Base-by-base conservation (phyloP, 2,888 invertebrate species). In the Melipona bicolor region DNA sequence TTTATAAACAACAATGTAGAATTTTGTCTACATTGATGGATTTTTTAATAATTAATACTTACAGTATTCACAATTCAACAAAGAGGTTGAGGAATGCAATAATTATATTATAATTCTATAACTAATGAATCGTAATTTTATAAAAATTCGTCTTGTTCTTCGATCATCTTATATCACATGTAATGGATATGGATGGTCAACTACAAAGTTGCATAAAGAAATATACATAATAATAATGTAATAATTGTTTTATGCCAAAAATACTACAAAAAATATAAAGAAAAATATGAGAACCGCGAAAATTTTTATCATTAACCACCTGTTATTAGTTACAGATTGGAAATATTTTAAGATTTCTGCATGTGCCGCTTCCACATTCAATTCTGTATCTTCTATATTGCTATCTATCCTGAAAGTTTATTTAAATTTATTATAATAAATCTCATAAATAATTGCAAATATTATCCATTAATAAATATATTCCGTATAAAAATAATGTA, bases 271-370 rank as follows among this genome's bases (percentile, higher is more conserved):
- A 95, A 99, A 98, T 95, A 99, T 97, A 95, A 99, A 99, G 96
- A 99, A 99, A 94, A 99, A 97, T 96, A 99, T 99, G 77, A 99
- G 96, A 85, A 99, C 98, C 76, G 98, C 99, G 95, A 99, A 99
- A 89, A 99, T 97, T 96, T 99, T 99, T 91, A 99, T 98, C 99
- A 99, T 99, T 54, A 99, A 96, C 97, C 99, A 99, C 91, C 99
- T 96, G 95, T 99, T 99, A 86, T 98, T 98, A 24, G 99, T 98
- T 59, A 99, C 98, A 78, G 97, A 98, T 95, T 98, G 98, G 95
- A 99, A 99, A 95, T 99, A 99, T 95, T 98, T 99, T 91, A 99
- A 96, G 90, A 99, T 98, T 95, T 99, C 99, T 83, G 97, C 96
- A 94, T 99, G 99, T 4, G 99, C 99, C 71, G 99, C 98, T 95